Conservation (phyloP, 2,113 vertebrate species). For the Prunella himalayana region DNA sequence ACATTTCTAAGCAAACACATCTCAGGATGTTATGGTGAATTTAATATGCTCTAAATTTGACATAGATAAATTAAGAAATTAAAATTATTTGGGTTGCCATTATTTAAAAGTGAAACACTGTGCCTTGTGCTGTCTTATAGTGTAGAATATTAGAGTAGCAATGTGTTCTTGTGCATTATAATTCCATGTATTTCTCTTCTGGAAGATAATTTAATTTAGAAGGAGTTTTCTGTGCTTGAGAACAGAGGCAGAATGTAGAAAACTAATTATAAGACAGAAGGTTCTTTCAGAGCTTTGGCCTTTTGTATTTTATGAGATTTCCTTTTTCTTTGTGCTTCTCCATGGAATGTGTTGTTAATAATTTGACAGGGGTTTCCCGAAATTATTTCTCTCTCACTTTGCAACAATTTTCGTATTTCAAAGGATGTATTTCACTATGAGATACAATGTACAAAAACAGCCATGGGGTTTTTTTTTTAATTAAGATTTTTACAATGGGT, state of each 20-base stretch:
- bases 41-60: not conserved
- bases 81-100: slow-evolving; percentile 10
- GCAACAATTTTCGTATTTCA: not conserved
- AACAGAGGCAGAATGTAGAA: slow-evolving; percentile 12
- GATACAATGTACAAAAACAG: not conserved
- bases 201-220: slow-evolving; percentile 30
- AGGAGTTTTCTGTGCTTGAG: slow-evolving; percentile 9
- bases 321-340: not conserved
- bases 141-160: slow-evolving; percentile 13
- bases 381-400: not conserved
- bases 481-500: not conserved
- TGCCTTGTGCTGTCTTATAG: slow-evolving; percentile 54
- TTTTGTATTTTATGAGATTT: slow-evolving; percentile 41
- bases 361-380: not conserved
- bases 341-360: not conserved
- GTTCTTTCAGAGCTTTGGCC: slow-evolving; percentile 34
- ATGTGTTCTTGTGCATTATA: slow-evolving; percentile 39
- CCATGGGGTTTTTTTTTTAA: not conserved
- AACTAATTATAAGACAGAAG: slow-evolving; percentile 33
- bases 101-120: slow-evolving; percentile 31
- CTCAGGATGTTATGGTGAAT: not conserved
- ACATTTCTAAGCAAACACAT: not conserved
- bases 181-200: slow-evolving; percentile 30
- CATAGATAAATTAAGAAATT: slow-evolving; percentile 3
- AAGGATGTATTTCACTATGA: not conserved